Evolutionary conservation across 2,888 invertebrate genomes (phyloP).

Genomic region (Sussaba pulchella): DNA sequence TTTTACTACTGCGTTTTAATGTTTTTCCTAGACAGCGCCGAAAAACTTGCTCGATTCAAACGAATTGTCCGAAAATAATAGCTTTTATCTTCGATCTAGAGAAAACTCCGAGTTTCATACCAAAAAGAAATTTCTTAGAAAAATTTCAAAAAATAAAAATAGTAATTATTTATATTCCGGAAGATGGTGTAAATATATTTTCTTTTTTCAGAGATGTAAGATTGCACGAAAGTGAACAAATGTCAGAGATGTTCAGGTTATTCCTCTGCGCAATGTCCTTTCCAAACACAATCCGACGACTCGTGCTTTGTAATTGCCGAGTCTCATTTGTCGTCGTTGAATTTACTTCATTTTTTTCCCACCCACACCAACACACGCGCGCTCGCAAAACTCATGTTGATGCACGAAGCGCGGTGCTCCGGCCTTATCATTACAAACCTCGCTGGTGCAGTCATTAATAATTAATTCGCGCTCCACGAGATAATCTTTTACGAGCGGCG

Average conservation of each 20-base stretch:
- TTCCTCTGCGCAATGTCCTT: constrained; percentile 7
- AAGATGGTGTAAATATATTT: not conserved
- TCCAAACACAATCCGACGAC: not conserved
- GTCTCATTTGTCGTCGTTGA: not conserved
- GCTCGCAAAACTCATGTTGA: no score
- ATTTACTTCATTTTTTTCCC: not conserved
- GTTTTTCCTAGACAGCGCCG: no score
- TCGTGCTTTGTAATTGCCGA: not conserved
- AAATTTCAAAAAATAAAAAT: not conserved
- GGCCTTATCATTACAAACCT: constrained; percentile 9
- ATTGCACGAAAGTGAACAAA: not conserved
- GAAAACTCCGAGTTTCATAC: not conserved
- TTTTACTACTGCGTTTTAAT: no score
- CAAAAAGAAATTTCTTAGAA: not conserved
- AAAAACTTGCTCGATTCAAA: no score
- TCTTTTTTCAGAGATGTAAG: not conserved
- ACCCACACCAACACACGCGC: no score
- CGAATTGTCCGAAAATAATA: no score
- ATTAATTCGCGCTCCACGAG: constrained; percentile 11
- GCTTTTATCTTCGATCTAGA: no score
- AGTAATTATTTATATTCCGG: not conserved
- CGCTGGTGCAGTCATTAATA: constrained; percentile 19
- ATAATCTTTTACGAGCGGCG: constrained; percentile 19
- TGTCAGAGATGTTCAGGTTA: not conserved
- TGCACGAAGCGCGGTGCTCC: not conserved